phyloP scores from a whole-genome alignment of 2,888 invertebrate genomes.

The Chrysolina americana region DNA sequence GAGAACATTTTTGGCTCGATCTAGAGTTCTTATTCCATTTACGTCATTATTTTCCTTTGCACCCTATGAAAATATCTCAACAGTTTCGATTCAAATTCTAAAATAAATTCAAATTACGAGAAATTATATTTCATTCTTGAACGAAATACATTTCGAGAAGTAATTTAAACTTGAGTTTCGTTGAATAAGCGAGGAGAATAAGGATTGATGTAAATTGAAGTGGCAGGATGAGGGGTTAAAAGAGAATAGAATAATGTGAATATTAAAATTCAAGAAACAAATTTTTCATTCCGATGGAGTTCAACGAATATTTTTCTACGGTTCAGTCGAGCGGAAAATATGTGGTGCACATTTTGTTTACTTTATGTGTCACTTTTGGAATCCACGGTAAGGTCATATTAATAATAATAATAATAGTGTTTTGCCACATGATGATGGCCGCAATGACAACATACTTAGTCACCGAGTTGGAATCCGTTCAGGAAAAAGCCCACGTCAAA shows the following conservation, averaged over 20 bases:
- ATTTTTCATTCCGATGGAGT: conserved; percentile 56
- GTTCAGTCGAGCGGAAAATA: background rate
- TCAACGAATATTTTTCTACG: conserved; percentile 25
- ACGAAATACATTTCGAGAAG: conserved; percentile 50
- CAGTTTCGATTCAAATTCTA: conserved; percentile 34
- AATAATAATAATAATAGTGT: too few relatives aligned
- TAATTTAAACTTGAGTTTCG: conserved; percentile 52
- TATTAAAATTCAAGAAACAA: conserved; percentile 59
- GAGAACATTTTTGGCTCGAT: background rate
- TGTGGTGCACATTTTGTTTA: background rate
- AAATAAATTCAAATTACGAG: conserved; percentile 45
- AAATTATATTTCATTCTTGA: conserved; percentile 49
- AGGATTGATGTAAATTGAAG: conserved; percentile 54
- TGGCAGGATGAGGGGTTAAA: conserved; percentile 50
- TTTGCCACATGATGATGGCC: too few relatives aligned
- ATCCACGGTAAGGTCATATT: background rate
- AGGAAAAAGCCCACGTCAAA: too few relatives aligned
- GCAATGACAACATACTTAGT: too few relatives aligned
- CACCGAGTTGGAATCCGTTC: too few relatives aligned
- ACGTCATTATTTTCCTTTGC: background rate
- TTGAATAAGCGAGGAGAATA: conserved; percentile 49
- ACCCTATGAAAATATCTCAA: conserved; percentile 26
- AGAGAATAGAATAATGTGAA: conserved; percentile 56
- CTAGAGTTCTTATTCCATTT: too few relatives aligned
- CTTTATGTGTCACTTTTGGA: background rate